Evolutionary conservation across 2,888 invertebrate species (phyloP).

Genomic region (Cryptus armator): DNA sequence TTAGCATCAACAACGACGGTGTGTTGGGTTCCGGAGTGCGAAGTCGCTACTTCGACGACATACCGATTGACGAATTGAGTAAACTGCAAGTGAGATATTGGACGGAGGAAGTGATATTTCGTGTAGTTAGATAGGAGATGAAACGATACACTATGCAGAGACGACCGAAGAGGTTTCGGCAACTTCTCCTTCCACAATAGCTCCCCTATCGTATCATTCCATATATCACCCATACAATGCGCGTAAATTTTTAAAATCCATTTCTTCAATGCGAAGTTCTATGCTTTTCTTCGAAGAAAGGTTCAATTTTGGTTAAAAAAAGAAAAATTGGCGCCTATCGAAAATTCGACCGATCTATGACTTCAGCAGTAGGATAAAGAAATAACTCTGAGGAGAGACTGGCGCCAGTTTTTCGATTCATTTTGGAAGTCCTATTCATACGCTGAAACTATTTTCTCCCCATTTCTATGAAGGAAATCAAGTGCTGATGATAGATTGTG

Average conservation of each 20-base stretch:
- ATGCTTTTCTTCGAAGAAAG: not conserved
- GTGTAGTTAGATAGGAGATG: not conserved
- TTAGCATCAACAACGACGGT: not conserved
- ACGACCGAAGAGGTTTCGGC: not conserved
- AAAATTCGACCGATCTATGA: not conserved
- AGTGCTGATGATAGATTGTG: too few species aligned
- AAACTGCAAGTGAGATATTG: not conserved
- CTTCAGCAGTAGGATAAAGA: too few species aligned
- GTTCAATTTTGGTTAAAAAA: not conserved
- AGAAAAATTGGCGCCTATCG: not conserved
- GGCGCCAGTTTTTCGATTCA: too few species aligned
- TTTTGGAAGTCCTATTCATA: too few species aligned
- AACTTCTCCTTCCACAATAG: not conserved
- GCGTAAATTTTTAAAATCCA: constrained; percentile 5
- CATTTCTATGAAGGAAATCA: too few species aligned
- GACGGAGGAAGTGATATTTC: not conserved
- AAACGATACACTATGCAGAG: not conserved
- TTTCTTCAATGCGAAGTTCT: not conserved
- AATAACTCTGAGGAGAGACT: too few species aligned
- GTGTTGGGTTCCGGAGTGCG: not conserved
- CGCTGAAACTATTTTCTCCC: too few species aligned
- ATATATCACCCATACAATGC: constrained; percentile 7
- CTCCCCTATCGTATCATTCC: not conserved
- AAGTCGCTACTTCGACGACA: not conserved
- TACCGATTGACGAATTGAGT: not conserved